A percentile compares a stretch with the other conserved stretches of the same genome.
These are phyloP conservation scores for Characodon lateralis DNA, from an alignment of 2,797 vertebrate genomes.

Conservation along the genomic window DNA sequence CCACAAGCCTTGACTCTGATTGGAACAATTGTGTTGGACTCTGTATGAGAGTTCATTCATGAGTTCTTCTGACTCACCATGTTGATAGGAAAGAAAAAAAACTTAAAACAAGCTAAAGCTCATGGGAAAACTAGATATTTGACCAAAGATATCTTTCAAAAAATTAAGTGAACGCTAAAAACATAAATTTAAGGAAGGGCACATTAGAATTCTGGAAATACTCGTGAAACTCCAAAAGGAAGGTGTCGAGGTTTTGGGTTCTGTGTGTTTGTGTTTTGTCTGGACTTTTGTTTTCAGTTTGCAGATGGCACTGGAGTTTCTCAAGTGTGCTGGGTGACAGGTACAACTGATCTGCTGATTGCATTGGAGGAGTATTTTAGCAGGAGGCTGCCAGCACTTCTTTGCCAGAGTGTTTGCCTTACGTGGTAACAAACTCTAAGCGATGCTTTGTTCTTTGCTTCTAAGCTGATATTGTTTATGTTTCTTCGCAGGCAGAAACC, in stretches of 20 bases:
- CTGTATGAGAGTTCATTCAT: conserved; percentile 43
- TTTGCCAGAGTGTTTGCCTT: too few relatives aligned
- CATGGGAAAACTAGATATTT: background rate
- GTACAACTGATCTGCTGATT: too few relatives aligned
- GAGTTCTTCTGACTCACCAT: conserved; percentile 31
- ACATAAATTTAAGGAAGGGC: background rate
- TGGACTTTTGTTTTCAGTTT: too few relatives aligned
- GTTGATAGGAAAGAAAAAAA: conserved; percentile 20
- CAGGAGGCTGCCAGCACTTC: too few relatives aligned
- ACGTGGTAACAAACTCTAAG: too few relatives aligned
- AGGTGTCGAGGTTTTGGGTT: background rate
- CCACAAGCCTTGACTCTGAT: conserved; percentile 47
- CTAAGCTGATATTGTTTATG: too few relatives aligned
- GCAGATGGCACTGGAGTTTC: too few relatives aligned
- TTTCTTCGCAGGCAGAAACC: too few relatives aligned
- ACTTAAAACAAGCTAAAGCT: conserved; percentile 11
- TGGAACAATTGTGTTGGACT: conserved; percentile 43
- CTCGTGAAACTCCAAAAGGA: background rate
- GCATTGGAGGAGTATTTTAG: too few relatives aligned
- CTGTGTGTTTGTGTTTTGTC: too few relatives aligned
- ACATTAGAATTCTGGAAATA: background rate
- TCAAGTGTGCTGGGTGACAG: too few relatives aligned
- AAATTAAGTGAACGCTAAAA: background rate
- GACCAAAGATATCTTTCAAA: background rate
- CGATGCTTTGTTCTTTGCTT: too few relatives aligned